phyloP scores from a whole-genome alignment of 2,888 invertebrate species.

The Oligia latruncula region DNA sequence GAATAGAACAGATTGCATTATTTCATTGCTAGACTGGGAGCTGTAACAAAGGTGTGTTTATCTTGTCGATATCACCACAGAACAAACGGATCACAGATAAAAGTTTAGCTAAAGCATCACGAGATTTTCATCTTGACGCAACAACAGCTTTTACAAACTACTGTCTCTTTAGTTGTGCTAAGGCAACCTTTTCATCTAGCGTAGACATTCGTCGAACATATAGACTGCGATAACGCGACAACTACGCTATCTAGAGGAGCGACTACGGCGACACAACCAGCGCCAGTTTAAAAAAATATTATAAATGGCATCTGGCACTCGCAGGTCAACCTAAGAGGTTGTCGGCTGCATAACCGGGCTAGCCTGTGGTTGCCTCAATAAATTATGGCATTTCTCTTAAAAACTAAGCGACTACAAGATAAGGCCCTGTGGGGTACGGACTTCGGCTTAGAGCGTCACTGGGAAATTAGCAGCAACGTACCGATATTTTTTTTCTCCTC shows the following conservation, averaged over 20 bases:
- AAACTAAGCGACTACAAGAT: background rate
- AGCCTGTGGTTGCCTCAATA: background rate
- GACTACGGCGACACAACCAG: background rate
- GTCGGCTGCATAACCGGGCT: background rate
- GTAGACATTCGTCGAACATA: background rate
- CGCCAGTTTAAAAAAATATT: background rate
- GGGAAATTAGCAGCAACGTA: background rate
- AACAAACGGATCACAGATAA: background rate
- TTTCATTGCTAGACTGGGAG: background rate
- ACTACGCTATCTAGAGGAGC: background rate
- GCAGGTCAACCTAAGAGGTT: background rate
- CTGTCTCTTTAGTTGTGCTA: background rate
- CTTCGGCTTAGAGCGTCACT: background rate
- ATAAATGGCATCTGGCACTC: background rate
- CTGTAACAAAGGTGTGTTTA: background rate
- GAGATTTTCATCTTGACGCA: background rate
- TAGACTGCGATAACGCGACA: background rate
- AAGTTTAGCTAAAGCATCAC: conserved; percentile 1
- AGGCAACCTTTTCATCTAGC: background rate
- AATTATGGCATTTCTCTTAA: background rate
- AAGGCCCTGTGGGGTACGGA: background rate
- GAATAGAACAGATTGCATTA: conserved; percentile 29
- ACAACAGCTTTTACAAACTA: background rate
- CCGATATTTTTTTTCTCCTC: no score
- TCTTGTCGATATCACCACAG: conserved; percentile 1